These are phyloP conservation scores for Crotalus viridis DNA, from an alignment of 2,113 vertebrate species.

Conservation along the genomic window DNA sequence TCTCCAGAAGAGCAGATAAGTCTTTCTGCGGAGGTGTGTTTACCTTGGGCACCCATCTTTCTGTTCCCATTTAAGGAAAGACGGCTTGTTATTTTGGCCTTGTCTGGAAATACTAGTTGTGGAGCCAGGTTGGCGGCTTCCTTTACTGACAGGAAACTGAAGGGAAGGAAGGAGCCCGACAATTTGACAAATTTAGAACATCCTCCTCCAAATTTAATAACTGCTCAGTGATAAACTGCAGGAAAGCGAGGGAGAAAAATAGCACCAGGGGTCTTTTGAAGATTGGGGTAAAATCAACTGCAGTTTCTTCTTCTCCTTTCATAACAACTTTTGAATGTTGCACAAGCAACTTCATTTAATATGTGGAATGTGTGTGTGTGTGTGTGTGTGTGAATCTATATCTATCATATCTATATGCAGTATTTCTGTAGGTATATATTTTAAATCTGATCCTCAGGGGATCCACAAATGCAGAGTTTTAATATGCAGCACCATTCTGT, in stretches of 20 bases:
- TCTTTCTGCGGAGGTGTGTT: neutral
- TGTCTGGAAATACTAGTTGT: neutral
- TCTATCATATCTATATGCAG: neutral
- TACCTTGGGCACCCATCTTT: neutral
- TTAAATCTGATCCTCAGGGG: conserved; percentile 1
- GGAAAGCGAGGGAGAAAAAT: conserved; percentile 47
- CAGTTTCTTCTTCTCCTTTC: conserved; percentile 9
- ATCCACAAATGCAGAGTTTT: conserved; percentile 42
- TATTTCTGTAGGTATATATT: conserved; percentile 40
- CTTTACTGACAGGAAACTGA: conserved; percentile 73
- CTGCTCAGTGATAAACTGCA: conserved; percentile 47
- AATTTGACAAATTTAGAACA: conserved; percentile 66
- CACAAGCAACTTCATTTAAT: neutral
- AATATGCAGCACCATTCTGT: conserved; percentile 54
- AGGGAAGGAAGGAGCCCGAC: conserved; percentile 33
- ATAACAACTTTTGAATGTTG: conserved; percentile 42
- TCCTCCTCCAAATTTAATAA: conserved; percentile 70
- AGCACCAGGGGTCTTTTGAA: conserved; percentile 45
- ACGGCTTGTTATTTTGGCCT: neutral
- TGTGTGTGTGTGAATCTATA: too few species aligned
- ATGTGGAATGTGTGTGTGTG: conserved; percentile 1
- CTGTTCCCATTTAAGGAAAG: neutral
- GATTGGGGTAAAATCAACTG: neutral
- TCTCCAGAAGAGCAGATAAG: neutral
- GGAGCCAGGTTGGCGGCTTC: conserved; percentile 82